These are phyloP conservation scores for Umimayanthus kanabou DNA, from an alignment of 92 coral and sea anemone species.

Conservation along the genomic window DNA sequence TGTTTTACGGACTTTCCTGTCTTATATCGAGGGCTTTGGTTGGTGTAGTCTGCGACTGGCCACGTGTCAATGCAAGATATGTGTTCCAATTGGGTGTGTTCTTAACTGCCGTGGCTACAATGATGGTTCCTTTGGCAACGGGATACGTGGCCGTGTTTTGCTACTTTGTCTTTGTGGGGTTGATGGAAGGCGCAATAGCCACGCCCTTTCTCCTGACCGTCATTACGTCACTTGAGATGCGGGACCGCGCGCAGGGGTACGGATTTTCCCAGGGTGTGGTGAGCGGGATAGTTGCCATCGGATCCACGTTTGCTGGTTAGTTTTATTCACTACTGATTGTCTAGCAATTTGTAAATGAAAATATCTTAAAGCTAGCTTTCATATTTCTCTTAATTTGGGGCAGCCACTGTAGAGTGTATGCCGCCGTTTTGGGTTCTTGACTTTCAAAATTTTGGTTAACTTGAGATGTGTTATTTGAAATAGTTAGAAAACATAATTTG, in stretches of 20 bases:
- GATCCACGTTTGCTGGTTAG: conserved; percentile 30
- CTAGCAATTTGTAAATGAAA: no score
- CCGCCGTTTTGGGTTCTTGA: no score
- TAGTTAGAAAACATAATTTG: no score
- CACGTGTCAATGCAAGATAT: conserved; percentile 3
- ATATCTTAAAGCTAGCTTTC: no score
- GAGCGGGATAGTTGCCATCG: not conserved
- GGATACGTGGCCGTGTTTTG: conserved; percentile 10
- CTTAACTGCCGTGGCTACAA: conserved; percentile 13
- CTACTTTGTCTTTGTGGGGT: conserved; percentile 12
- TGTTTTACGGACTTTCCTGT: conserved; percentile 36
- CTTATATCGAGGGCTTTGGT: conserved; percentile 19
- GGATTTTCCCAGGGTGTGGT: conserved; percentile 16
- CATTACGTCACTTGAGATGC: conserved; percentile 2
- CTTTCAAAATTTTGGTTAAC: no score
- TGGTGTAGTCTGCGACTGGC: conserved; percentile 18
- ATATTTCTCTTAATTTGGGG: no score
- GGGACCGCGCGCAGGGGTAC: conserved; percentile 27
- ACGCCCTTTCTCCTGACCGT: conserved; percentile 24
- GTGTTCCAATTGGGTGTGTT: conserved; percentile 42
- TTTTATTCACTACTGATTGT: not conserved
- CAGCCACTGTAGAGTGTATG: no score
- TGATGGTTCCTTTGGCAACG: conserved; percentile 27
- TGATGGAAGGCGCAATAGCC: conserved; percentile 25
- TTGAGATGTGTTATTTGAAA: no score